These are phyloP conservation scores for Leptinotarsa undecemlineata DNA, from an alignment of 1,140 invertebrate genomes.

Conservation along the genomic window DNA sequence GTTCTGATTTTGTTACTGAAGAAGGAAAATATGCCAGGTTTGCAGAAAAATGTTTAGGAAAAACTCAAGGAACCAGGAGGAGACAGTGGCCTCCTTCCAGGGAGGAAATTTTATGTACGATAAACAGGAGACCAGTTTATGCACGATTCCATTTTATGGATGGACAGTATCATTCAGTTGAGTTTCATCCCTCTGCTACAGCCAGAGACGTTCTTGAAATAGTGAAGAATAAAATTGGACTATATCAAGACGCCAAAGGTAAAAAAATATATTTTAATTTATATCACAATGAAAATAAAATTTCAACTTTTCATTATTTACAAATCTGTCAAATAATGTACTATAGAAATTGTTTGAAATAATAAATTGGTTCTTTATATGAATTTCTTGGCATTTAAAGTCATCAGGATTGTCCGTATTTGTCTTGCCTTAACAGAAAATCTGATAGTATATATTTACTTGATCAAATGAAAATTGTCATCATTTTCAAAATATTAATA, in stretches of 20 bases:
- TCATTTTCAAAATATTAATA: no score
- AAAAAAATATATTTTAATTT: not conserved
- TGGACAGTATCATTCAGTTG: slow-evolving; percentile 91
- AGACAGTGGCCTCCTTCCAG: slow-evolving; percentile 90
- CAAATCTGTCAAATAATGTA: no score
- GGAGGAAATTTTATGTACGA: slow-evolving; percentile 91
- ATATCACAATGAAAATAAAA: no score
- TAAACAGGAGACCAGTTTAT: slow-evolving; percentile 87
- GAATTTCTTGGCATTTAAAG: no score
- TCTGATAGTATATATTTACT: no score
- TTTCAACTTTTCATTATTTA: no score
- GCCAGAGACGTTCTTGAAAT: slow-evolving; percentile 88
- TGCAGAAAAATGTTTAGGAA: slow-evolving; percentile 86
- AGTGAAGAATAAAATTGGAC: slow-evolving; percentile 90
- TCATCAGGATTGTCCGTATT: no score
- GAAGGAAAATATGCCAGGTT: slow-evolving; percentile 94
- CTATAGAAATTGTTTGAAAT: no score
- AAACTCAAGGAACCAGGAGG: slow-evolving; percentile 83
- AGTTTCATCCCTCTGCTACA: slow-evolving; percentile 93
- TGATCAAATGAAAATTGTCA: no score
- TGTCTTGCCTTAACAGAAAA: no score
- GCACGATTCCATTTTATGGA: slow-evolving; percentile 92
- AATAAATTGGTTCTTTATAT: no score
- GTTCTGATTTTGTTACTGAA: slow-evolving; percentile 86
- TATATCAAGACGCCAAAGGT: slow-evolving; percentile 79